A percentile compares a stretch with the other conserved stretches of the same genome.
These are phyloP conservation scores for Cerceris rybyensis DNA, from an alignment of 2,888 invertebrate species.

Conservation along the genomic window DNA sequence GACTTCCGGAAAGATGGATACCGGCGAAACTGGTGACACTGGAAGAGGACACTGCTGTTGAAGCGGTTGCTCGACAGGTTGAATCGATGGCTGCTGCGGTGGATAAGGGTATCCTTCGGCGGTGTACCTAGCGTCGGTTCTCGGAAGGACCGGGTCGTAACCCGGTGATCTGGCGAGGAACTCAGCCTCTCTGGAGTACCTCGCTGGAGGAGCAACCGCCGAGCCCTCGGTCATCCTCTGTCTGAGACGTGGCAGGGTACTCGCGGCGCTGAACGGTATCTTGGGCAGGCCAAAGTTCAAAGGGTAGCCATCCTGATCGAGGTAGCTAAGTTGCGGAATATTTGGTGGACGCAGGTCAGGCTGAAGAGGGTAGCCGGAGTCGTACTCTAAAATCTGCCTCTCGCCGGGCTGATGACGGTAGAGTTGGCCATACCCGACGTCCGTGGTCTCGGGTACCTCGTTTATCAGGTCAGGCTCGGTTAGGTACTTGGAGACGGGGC, in stretches of 20 bases:
- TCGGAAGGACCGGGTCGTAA: conserved; percentile 68
- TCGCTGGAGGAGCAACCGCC: conserved; percentile 83
- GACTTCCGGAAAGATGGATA: conserved; percentile 75
- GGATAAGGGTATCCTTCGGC: conserved; percentile 90
- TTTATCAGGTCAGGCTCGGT: conserved; percentile 83
- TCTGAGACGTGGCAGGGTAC: conserved; percentile 89
- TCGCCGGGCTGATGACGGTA: conserved; percentile 70
- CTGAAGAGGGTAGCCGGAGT: conserved; percentile 73
- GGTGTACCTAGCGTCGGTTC: conserved; percentile 85
- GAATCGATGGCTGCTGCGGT: conserved; percentile 69
- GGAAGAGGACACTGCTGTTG: conserved; percentile 61
- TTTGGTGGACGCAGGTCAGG: conserved; percentile 73
- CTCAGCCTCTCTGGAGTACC: conserved; percentile 87
- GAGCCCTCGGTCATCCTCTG: conserved; percentile 82
- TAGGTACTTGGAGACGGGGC: conserved; percentile 73
- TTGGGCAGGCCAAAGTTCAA: conserved; percentile 90
- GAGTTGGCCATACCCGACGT: conserved; percentile 67
- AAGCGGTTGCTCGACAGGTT: conserved; percentile 82
- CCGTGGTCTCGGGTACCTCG: conserved; percentile 75
- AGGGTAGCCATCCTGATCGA: conserved; percentile 91
- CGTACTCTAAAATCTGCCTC: conserved; percentile 73
- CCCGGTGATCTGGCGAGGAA: conserved; percentile 84
- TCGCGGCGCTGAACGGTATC: conserved; percentile 86
- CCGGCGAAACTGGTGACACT: conserved; percentile 72
- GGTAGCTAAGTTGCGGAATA: conserved; percentile 82